phyloP scores from a whole-genome alignment of 2,888 invertebrate genomes.

The Platycheirus rosarum region DNA sequence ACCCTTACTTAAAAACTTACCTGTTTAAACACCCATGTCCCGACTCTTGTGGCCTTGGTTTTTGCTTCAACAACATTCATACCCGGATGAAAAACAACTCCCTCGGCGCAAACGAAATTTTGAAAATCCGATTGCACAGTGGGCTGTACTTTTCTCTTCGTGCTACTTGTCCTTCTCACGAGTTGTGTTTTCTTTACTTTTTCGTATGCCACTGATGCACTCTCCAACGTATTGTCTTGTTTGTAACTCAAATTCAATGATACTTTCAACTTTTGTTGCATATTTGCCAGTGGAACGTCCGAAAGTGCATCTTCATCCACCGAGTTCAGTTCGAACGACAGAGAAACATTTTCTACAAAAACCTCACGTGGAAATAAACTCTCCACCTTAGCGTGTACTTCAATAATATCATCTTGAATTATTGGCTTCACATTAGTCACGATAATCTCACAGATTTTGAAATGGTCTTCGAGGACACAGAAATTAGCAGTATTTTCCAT shows the following conservation, averaged over 20 bases:
- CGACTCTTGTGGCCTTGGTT: slow-evolving; percentile 86
- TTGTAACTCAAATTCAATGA: slow-evolving; percentile 89
- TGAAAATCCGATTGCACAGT: slow-evolving; percentile 87
- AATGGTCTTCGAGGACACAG: slow-evolving; percentile 83
- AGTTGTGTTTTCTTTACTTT: slow-evolving; percentile 85
- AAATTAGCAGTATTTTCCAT: slow-evolving; percentile 80
- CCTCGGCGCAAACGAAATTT: slow-evolving; percentile 84
- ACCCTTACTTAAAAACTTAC: slow-evolving; percentile 78
- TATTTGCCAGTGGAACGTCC: slow-evolving; percentile 75
- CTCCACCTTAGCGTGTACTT: slow-evolving; percentile 84
- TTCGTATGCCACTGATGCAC: slow-evolving; percentile 89
- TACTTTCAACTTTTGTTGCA: slow-evolving; percentile 83
- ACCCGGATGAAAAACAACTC: slow-evolving; percentile 86
- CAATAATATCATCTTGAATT: slow-evolving; percentile 84
- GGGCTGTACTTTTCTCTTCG: slow-evolving; percentile 87
- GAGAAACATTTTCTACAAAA: slow-evolving; percentile 85
- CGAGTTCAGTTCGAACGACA: slow-evolving; percentile 86
- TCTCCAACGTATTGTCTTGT: slow-evolving; percentile 90
- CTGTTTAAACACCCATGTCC: slow-evolving; percentile 88
- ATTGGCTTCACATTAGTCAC: slow-evolving; percentile 79
- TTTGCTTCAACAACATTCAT: slow-evolving; percentile 86
- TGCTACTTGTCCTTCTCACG: slow-evolving; percentile 88
- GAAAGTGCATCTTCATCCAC: slow-evolving; percentile 55
- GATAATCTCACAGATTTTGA: slow-evolving; percentile 81
- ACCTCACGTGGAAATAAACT: slow-evolving; percentile 87